phyloP scores from a whole-genome alignment of 1,140 invertebrate species.

The Sarcophaga peregrina region DNA sequence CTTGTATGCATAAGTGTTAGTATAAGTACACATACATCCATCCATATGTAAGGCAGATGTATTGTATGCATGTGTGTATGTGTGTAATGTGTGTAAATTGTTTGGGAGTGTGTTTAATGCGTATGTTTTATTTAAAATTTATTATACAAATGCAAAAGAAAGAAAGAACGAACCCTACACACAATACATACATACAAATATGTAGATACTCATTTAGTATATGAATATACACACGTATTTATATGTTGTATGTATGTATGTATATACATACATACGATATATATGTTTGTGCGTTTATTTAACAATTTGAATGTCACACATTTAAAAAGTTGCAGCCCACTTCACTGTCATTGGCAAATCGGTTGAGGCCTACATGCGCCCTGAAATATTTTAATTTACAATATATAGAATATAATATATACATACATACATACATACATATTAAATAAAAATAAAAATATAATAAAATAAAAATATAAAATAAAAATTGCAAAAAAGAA shows the following conservation, averaged over 20 bases:
- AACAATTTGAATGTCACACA: slow-evolving; percentile 20
- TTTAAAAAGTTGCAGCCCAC: slow-evolving; percentile 33
- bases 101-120: not conserved
- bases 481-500: too few relatives aligned
- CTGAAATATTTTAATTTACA: slow-evolving; percentile 3
- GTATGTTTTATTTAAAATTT: too few relatives aligned
- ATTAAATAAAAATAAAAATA: too few relatives aligned
- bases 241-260: not conserved
- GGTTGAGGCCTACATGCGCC: slow-evolving; percentile 16
- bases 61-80: not conserved
- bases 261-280: not conserved
- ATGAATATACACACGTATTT: not conserved
- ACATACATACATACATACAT: not conserved
- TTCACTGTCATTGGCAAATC: slow-evolving; percentile 29
- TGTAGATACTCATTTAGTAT: not conserved
- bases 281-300: not conserved
- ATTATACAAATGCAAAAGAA: too few relatives aligned
- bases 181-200: too few relatives aligned
- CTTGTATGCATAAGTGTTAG: too few relatives aligned
- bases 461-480: too few relatives aligned
- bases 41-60: too few relatives aligned
- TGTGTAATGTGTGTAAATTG: not conserved
- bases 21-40: too few relatives aligned
- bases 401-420: not conserved
- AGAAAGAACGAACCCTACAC: too few relatives aligned